Evolutionary conservation across 2,113 vertebrate species (phyloP).

Genomic region (Dendropsophus ebraccatus): DNA sequence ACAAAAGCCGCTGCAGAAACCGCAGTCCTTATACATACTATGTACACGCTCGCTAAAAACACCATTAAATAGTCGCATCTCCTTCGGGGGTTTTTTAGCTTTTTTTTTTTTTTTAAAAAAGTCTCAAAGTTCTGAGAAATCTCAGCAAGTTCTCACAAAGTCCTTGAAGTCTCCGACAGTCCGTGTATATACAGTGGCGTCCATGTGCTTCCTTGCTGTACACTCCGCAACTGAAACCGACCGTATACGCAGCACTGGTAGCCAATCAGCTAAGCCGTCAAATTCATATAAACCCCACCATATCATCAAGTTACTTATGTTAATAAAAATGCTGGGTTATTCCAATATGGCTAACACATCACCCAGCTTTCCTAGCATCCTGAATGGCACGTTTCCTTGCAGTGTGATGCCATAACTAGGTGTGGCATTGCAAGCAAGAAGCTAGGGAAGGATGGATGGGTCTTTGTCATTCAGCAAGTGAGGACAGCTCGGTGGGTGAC

Average conservation of each 20-base stretch:
- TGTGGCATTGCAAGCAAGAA: background rate
- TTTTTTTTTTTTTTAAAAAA: background rate
- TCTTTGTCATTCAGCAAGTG: too few species aligned
- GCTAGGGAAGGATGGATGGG: too few species aligned
- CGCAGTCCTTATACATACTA: background rate
- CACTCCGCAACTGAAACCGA: too few species aligned
- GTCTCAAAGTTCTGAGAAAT: background rate
- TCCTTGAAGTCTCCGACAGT: background rate
- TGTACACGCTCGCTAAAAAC: slow-evolving; percentile 19
- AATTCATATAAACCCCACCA: too few species aligned
- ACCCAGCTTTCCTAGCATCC: background rate
- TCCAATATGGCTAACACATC: background rate
- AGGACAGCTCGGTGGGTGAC: too few species aligned
- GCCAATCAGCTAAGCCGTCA: too few species aligned
- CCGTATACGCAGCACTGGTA: too few species aligned
- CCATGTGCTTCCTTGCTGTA: background rate
- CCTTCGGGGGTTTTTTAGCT: background rate
- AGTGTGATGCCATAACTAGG: background rate
- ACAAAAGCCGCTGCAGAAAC: slow-evolving; percentile 26
- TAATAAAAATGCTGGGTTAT: background rate
- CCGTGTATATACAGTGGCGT: background rate
- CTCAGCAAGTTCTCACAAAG: background rate
- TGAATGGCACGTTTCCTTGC: background rate
- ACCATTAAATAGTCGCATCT: background rate
- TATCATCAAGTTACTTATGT: too few species aligned